Evolutionary conservation across 2,888 invertebrate species (phyloP), one percentile per base, ranked within the genome.

Genomic region (Eupithecia tripunctaria): DNA sequence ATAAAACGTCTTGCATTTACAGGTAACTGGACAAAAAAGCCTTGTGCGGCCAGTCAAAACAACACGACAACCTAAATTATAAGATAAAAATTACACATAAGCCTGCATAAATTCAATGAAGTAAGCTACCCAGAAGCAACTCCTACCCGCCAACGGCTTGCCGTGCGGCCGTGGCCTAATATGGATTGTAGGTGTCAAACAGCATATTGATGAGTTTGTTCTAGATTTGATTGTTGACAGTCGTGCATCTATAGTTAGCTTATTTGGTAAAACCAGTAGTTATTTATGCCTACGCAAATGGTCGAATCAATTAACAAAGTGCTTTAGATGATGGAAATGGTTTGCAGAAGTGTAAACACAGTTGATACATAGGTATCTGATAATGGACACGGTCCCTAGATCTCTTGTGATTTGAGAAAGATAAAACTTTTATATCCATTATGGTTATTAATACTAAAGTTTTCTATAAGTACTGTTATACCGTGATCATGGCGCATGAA

Each of bases 131-230:
- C 18, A 7, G 8, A 7, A 47, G 47, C n/a, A 47, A 3, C 2
- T 29, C 29, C 29, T 29, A n/a, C 47, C 47, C 47, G n/a, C 8
- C n/a, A 47, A 47, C 47, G 8, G 51, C 21, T 51, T 51, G 51
- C 21, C 21, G 21, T 51, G 51, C 51, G 51, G 10, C 21, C 21
- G 6, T 47, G 47, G 3, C 8, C 8, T n/a, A 41, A 36, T 41
- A 14, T 6, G 47, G 7, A n/a, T 47, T 47, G n/a, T 47, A 8
- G 47, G 47, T n/a, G n/a, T 8, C 8, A 21, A 8, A n/a, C 47
- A 47, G n/a, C 47, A 47, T 47, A 47, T n/a, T 47, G n/a, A 47
- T n/a, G 47, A n/a, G 47, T 47, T 47, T n/a, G 47, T 47, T 47
- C n/a, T n/a, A n/a, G 2, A n/a, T 47, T 47, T 47, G 0, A 47